phyloP scores from a whole-genome alignment of 2,113 vertebrate genomes.

The Tachysurus vachellii region DNA sequence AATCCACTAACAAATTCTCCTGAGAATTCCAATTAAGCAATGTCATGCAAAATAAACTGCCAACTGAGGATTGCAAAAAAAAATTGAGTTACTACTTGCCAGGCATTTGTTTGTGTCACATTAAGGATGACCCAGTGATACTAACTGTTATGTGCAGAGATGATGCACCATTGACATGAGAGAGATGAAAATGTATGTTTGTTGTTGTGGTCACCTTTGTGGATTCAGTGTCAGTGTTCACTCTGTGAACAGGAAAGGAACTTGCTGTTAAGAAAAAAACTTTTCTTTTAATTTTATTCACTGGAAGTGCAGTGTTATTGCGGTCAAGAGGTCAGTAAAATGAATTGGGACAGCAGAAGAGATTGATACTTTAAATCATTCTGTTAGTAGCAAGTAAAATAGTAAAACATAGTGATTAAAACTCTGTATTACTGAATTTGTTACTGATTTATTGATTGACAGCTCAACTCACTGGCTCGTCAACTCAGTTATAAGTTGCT shows the following conservation, averaged over 20 bases:
- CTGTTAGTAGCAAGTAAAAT: neutral
- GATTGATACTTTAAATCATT: neutral
- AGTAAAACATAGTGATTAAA: neutral
- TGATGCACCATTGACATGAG: constrained; percentile 17
- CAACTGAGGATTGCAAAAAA: constrained; percentile 61
- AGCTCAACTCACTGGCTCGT: neutral
- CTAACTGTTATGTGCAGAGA: constrained; percentile 23
- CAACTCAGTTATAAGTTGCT: neutral
- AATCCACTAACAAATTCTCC: constrained; percentile 58
- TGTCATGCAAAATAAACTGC: constrained; percentile 62
- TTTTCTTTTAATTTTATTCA: neutral
- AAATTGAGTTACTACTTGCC: constrained; percentile 49
- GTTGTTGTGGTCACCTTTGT: neutral
- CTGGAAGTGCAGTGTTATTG: neutral
- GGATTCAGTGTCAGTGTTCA: too few species aligned
- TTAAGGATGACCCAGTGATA: neutral
- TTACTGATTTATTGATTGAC: neutral
- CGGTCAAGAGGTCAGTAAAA: neutral
- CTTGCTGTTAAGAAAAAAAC: neutral
- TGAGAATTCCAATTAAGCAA: constrained; percentile 73
- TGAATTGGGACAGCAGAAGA: neutral
- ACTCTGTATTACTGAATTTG: neutral
- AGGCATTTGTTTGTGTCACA: constrained; percentile 48
- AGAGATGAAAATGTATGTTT: neutral
- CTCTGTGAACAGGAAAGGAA: neutral